A percentile compares a stretch with the other conserved stretches of the same genome.
phyloP scores from a whole-genome alignment of 2,888 invertebrate genomes.

The Hoplodrina blanda region DNA sequence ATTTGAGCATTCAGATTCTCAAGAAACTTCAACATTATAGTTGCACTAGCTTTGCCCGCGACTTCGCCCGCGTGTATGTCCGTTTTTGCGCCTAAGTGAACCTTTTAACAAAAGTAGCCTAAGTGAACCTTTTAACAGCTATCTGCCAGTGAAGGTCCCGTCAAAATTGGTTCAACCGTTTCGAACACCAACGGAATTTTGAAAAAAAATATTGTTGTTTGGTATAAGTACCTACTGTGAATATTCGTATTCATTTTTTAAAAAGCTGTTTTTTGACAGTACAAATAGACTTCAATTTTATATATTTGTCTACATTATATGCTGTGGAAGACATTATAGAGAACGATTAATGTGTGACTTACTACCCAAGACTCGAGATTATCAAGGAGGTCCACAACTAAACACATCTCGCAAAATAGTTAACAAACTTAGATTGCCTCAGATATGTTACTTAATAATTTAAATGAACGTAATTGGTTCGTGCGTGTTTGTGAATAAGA shows the following conservation, averaged over 20 bases:
- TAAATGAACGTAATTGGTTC: slow-evolving; percentile 77
- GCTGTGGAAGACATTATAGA: neutral
- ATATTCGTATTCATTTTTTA: too few relatives aligned
- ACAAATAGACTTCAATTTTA: too few relatives aligned
- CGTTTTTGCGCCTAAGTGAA: too few relatives aligned
- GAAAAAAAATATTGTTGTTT: too few relatives aligned
- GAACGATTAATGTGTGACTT: slow-evolving; percentile 1
- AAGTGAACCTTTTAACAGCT: too few relatives aligned
- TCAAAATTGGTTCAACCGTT: too few relatives aligned
- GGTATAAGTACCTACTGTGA: too few relatives aligned
- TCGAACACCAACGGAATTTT: too few relatives aligned
- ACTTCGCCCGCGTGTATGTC: too few relatives aligned
- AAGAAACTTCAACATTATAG: slow-evolving; percentile 4
- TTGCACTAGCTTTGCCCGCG: neutral
- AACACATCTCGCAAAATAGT: slow-evolving; percentile 51
- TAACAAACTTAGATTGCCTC: slow-evolving; percentile 61
- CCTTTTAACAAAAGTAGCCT: too few relatives aligned
- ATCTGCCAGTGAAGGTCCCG: too few relatives aligned
- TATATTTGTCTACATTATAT: neutral
- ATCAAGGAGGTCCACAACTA: slow-evolving; percentile 30
- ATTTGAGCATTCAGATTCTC: slow-evolving; percentile 18
- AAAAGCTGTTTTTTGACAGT: too few relatives aligned
- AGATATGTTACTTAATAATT: slow-evolving; percentile 75
- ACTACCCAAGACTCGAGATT: slow-evolving; percentile 11
- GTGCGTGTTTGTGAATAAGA: slow-evolving; percentile 78